Conservation (phyloP, 2,113 vertebrate genomes). For the Monopterus albus region DNA sequence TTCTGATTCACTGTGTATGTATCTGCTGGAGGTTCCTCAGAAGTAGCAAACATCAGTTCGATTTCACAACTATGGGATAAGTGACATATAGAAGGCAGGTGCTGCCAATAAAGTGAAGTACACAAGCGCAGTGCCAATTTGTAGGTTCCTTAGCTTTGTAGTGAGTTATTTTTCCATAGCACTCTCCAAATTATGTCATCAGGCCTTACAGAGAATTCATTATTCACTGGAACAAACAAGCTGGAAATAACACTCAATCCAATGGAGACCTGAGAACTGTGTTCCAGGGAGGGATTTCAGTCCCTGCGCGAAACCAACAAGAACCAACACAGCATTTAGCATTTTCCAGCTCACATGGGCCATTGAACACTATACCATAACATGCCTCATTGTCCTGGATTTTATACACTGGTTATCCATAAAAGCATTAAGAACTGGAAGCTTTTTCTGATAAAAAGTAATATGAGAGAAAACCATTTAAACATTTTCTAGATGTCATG, state of each 20-base stretch:
- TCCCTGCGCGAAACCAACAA: conserved; percentile 79
- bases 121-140: conserved; percentile 80
- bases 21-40: conserved; percentile 63
- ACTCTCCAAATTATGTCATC: conserved; percentile 76
- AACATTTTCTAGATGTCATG: not conserved
- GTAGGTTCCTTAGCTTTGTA: conserved; percentile 62
- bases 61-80: conserved; percentile 57
- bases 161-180: conserved; percentile 70
- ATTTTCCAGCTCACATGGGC: conserved; percentile 72
- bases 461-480: not conserved
- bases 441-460: not conserved
- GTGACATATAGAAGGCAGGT: conserved; percentile 78
- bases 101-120: conserved; percentile 83
- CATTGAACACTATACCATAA: conserved; percentile 63
- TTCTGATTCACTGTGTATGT: conserved; percentile 20
- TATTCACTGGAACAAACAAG: conserved; percentile 82
- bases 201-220: conserved; percentile 74
- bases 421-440: not conserved
- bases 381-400: conserved; percentile 63
- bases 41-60: conserved; percentile 61
- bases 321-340: conserved; percentile 81
- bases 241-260: conserved; percentile 75
- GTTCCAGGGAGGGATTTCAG: conserved; percentile 69
- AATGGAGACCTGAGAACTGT: conserved; percentile 69
- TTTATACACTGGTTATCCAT: conserved; percentile 35